A percentile compares a stretch with the other conserved stretches of the same genome.
phyloP scores from a whole-genome alignment of 1,140 invertebrate species.

The Spodoptera litura region DNA sequence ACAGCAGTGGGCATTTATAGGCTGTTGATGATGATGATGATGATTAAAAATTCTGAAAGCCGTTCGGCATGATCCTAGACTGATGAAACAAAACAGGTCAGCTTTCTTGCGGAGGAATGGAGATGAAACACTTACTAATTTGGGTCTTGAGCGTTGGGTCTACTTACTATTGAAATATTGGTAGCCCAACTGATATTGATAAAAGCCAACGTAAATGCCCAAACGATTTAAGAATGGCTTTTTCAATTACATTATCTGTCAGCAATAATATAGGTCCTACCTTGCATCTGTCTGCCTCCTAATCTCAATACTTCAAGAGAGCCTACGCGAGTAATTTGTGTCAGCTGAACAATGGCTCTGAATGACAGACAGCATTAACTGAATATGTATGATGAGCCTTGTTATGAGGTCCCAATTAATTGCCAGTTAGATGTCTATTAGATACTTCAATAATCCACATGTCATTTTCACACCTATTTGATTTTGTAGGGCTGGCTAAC shows the following conservation, averaged over 20 bases:
- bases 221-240: too few species aligned
- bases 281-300: slow-evolving; percentile 16
- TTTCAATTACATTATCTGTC: neutral
- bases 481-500: slow-evolving; percentile 55
- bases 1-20: too few species aligned
- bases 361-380: slow-evolving; percentile 71
- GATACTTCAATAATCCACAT: slow-evolving; percentile 55
- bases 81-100: too few species aligned
- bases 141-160: too few species aligned
- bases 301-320: slow-evolving; percentile 51
- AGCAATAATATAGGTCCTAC: neutral
- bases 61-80: too few species aligned
- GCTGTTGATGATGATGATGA: too few species aligned
- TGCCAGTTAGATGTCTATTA: slow-evolving; percentile 56
- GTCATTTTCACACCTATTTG: slow-evolving; percentile 71
- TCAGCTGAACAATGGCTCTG: slow-evolving; percentile 67
- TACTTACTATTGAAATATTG: too few species aligned
- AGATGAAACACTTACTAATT: too few species aligned
- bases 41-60: too few species aligned
- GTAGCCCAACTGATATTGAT: too few species aligned
- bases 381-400: slow-evolving; percentile 73
- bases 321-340: slow-evolving; percentile 73
- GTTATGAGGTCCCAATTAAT: slow-evolving; percentile 69
- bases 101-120: too few species aligned
- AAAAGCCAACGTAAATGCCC: too few species aligned